These are phyloP conservation scores for Homarus americanus DNA, from an alignment of 1,140 invertebrate genomes.

Conservation along the genomic window DNA sequence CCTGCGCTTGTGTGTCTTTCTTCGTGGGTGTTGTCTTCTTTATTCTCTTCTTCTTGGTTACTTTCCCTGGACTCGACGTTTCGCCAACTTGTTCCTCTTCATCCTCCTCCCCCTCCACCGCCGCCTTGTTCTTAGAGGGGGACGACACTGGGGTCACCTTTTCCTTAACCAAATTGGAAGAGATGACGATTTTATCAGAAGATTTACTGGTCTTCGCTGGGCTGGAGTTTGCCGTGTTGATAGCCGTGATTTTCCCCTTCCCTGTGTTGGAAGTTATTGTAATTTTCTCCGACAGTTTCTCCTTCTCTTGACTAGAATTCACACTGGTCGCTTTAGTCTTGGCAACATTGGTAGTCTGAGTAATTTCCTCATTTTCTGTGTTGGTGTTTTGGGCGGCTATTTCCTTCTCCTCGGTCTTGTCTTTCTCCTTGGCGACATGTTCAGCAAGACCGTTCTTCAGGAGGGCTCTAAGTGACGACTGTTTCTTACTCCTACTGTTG, in stretches of 20 bases:
- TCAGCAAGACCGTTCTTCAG: neutral
- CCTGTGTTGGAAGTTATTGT: conserved; percentile 38
- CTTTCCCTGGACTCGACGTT: neutral
- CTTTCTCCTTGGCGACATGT: neutral
- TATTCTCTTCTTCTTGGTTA: neutral
- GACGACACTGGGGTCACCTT: neutral
- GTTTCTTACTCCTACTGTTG: neutral
- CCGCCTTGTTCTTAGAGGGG: neutral
- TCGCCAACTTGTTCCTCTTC: neutral
- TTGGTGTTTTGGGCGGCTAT: neutral
- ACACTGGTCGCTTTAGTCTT: neutral
- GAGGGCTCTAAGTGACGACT: neutral
- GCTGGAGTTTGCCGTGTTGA: no score
- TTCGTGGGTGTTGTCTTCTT: neutral
- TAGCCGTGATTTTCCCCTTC: neutral
- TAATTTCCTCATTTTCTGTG: neutral
- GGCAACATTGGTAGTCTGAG: neutral
- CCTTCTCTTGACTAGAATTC: neutral
- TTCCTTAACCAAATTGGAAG: neutral
- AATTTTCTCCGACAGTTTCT: neutral
- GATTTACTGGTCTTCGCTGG: neutral
- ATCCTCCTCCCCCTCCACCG: neutral
- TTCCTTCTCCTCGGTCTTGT: neutral
- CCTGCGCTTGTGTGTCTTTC: neutral
- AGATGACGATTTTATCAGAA: conserved; percentile 17